Percentiles rank a stretch among this genome's conserved stretches.
Evolutionary conservation across 2,113 vertebrate species (phyloP).

Genomic region (Phalacrocorax brasilianus): DNA sequence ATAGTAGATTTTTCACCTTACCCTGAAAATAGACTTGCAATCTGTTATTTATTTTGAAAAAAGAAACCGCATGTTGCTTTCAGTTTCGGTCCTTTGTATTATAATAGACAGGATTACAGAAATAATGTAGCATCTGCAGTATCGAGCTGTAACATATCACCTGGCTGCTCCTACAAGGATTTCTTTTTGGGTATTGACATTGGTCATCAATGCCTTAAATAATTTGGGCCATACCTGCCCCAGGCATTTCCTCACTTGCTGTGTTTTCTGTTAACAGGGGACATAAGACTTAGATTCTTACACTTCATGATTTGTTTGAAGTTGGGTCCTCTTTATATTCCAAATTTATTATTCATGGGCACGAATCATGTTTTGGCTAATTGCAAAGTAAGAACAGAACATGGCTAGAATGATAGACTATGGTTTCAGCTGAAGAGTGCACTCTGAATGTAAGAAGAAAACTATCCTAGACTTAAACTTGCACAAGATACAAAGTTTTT

Average conservation of each 20-base stretch:
- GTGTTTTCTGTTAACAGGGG: not conserved
- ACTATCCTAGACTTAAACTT: not conserved
- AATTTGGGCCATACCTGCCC: not conserved
- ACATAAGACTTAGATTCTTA: not conserved
- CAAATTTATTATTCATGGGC: not conserved
- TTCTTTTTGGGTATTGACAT: not conserved
- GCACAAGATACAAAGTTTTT: not conserved
- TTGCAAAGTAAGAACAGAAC: not conserved
- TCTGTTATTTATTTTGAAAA: not conserved
- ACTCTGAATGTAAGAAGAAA: not conserved
- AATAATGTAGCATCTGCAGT: not conserved
- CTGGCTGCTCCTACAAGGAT: not conserved
- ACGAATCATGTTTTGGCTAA: not conserved
- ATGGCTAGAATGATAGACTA: not conserved
- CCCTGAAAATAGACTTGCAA: not conserved
- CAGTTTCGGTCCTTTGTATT: not conserved
- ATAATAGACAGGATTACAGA: not conserved
- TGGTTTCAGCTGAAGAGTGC: not conserved
- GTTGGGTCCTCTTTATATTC: not conserved
- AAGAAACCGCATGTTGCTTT: not conserved
- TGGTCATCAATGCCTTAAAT: not conserved
- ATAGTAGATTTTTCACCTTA: not conserved
- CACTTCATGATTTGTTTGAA: not conserved
- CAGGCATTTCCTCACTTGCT: not conserved
- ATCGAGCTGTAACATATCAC: not conserved